These are phyloP conservation scores for Erythrocebus patas DNA, from an alignment of 2,113 vertebrate genomes.

Conservation along the genomic window DNA sequence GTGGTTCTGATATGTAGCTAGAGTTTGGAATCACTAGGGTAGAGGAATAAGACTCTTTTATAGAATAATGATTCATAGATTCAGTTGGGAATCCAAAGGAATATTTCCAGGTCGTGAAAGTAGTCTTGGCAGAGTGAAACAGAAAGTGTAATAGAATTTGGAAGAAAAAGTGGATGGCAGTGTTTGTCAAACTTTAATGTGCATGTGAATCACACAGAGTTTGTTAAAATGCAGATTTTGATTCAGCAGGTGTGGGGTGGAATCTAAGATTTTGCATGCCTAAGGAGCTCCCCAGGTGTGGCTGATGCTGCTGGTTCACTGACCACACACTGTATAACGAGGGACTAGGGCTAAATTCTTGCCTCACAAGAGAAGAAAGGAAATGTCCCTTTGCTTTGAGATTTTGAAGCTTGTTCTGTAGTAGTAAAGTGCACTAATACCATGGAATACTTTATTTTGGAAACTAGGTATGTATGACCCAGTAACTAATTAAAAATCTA, in stretches of 20 bases:
- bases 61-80: background rate
- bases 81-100: background rate
- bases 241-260: background rate
- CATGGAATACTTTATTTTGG: background rate
- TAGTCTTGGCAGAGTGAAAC: slow-evolving; percentile 19
- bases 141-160: slow-evolving; percentile 1
- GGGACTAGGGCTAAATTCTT: background rate
- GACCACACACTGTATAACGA: background rate
- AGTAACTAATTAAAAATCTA: slow-evolving; percentile 49
- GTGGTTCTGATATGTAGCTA: background rate
- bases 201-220: background rate
- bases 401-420: background rate
- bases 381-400: background rate
- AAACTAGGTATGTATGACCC: background rate
- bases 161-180: slow-evolving; percentile 17
- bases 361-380: background rate
- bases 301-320: background rate
- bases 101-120: slow-evolving; percentile 4
- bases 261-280: background rate
- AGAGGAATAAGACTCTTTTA: background rate
- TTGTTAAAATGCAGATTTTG: slow-evolving; percentile 7
- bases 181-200: slow-evolving; percentile 9
- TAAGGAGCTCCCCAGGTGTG: background rate
- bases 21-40: background rate
- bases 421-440: background rate